Conservation (phyloP, 1,140 invertebrate species). For the Cepaea nemoralis region DNA sequence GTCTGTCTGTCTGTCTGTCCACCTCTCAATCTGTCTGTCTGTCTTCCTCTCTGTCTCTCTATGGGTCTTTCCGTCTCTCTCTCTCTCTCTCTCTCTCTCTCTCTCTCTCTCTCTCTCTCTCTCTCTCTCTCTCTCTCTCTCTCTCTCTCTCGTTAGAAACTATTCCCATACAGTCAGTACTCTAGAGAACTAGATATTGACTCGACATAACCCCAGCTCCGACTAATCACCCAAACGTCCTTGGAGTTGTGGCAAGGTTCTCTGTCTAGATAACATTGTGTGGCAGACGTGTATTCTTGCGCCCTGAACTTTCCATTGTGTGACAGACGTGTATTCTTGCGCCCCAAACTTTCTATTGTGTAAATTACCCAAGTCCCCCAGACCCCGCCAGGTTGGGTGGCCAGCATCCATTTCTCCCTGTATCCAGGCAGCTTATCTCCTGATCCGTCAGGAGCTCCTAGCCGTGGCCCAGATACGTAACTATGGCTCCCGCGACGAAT, state of each 20-base stretch:
- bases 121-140: too few species aligned
- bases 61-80: too few species aligned
- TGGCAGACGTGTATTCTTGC: not conserved
- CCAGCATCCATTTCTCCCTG: slow-evolving; percentile 2
- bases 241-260: not conserved
- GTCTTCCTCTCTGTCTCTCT: too few species aligned
- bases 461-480: not conserved
- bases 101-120: too few species aligned
- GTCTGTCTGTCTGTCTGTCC: too few species aligned
- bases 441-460: not conserved
- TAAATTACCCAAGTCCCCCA: not conserved
- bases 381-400: not conserved
- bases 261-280: not conserved
- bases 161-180: too few species aligned
- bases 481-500: not conserved
- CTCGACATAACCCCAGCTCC: not conserved
- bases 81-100: too few species aligned
- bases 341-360: not conserved
- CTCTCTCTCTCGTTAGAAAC: too few species aligned
- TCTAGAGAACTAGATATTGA: not conserved
- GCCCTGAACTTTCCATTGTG: not conserved
- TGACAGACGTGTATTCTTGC: not conserved
- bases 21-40: too few species aligned
- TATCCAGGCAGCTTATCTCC: slow-evolving; percentile 5
- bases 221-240: not conserved